Evolutionary conservation across 2,113 vertebrate genomes (phyloP).

Genomic region (Urocitellus parryii): DNA sequence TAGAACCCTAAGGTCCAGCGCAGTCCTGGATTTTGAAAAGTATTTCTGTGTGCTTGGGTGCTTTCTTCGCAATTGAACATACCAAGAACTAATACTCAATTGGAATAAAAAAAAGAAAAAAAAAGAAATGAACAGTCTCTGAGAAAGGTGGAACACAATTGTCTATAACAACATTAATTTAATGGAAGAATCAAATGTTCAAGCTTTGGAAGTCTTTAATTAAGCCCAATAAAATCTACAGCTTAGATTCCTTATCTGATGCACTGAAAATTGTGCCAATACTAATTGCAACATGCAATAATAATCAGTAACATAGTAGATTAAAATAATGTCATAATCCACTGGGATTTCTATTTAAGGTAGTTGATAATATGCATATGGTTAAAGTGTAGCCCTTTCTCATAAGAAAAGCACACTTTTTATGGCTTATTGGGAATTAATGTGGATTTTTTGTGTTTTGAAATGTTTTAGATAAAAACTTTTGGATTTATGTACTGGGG

Average conservation of each 20-base stretch:
- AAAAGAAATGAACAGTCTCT: background rate
- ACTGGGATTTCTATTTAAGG: too few species aligned
- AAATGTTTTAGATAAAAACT: too few species aligned
- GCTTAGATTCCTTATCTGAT: background rate
- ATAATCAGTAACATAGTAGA: background rate
- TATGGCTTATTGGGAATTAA: too few species aligned
- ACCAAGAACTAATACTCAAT: background rate
- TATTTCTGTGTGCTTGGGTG: too few species aligned
- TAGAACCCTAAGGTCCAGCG: too few species aligned
- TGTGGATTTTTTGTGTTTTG: too few species aligned
- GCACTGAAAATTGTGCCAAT: background rate
- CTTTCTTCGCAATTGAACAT: background rate
- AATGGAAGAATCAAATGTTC: too few species aligned
- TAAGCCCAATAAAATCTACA: background rate
- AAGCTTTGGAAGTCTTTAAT: background rate
- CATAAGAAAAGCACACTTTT: too few species aligned
- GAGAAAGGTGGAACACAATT: background rate
- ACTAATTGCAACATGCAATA: background rate
- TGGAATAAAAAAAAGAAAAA: background rate
- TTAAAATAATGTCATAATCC: background rate
- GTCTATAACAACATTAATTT: background rate
- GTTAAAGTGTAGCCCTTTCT: too few species aligned
- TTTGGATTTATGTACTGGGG: too few species aligned
- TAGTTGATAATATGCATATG: too few species aligned
- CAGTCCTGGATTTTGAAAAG: too few species aligned